These are phyloP conservation scores for Anagrus nilaparvatae DNA, from an alignment of 1,140 invertebrate genomes.

Conservation along the genomic window DNA sequence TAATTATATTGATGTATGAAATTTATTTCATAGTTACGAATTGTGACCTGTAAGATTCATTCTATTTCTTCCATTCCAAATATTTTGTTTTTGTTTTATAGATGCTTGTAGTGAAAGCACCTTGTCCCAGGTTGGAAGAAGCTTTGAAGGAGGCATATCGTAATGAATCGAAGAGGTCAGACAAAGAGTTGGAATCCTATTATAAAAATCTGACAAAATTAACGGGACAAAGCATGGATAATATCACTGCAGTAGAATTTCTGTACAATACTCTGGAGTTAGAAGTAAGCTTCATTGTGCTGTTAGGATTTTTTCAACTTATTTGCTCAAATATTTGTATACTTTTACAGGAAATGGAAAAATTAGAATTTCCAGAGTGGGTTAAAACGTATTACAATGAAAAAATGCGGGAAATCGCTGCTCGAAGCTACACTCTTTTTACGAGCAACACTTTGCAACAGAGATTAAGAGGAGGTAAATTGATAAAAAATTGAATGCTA, in stretches of 20 bases:
- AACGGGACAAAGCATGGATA: slow-evolving; percentile 55
- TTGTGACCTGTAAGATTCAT: too few relatives aligned
- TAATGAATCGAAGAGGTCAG: slow-evolving; percentile 23
- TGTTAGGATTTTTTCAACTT: slow-evolving; percentile 27
- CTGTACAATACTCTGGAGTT: slow-evolving; percentile 65
- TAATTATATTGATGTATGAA: too few relatives aligned
- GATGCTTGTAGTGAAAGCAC: slow-evolving; percentile 44
- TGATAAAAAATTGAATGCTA: too few relatives aligned
- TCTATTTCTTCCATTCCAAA: too few relatives aligned
- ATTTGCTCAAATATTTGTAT: neutral
- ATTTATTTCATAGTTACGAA: too few relatives aligned
- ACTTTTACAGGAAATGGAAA: slow-evolving; percentile 27
- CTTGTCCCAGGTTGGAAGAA: slow-evolving; percentile 52
- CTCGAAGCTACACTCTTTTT: slow-evolving; percentile 57
- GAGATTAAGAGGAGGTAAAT: slow-evolving; percentile 62
- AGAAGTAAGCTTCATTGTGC: slow-evolving; percentile 50
- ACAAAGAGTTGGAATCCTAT: slow-evolving; percentile 27
- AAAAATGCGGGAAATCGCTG: slow-evolving; percentile 55
- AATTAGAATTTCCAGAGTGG: slow-evolving; percentile 60
- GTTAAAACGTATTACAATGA: slow-evolving; percentile 58
- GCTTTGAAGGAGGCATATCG: slow-evolving; percentile 43
- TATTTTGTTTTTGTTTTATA: too few relatives aligned
- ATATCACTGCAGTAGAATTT: slow-evolving; percentile 57
- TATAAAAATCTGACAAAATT: slow-evolving; percentile 53
- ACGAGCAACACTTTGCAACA: slow-evolving; percentile 61